Base-by-base conservation (phyloP, 1,140 invertebrate genomes). In the Drosophila pallidifrons region DNA sequence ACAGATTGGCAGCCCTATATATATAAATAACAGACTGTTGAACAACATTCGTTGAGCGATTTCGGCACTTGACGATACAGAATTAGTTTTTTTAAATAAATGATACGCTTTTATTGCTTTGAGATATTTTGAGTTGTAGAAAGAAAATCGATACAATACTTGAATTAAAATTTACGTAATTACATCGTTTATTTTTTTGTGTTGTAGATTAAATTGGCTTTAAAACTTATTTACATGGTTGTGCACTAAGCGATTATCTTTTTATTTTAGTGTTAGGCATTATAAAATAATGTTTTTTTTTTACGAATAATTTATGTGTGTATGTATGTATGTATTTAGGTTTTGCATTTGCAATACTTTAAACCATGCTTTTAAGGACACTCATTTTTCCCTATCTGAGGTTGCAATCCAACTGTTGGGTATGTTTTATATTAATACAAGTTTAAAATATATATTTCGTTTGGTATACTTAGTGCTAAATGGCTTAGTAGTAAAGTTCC, bases 171-270 rank as follows among this genome's bases (percentile, higher is more conserved):
- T 81, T 5, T 78, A 73, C 15, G 72, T 87, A 86, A 86, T 78
- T 88, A 79, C 58, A 87, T 79, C 5, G 35, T 82, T 82, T 87
- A 87, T 60, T 60, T 73, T 73, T 60, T 60, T 73, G 28, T 82
- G 64, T 79, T 70, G 52, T 71, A 69, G 68, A 70, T 57, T 65
- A 86, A 75, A 65, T 45, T 54, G 66, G 66, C 58, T 61, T 87
- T 82, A 88, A 87, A 87, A 87, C 83, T 88, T 87, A 87, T 87
- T 77, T 87, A 87, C 83, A 87, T 75, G 80, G 64, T 82, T 88
- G 83, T 87, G 83, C 80, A 87, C 68, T 79, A 77, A 80, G 83
- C 80, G 73, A 88, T 77, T 73, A 82, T 59, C 43, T 69, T 59
- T 43, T 69, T 61, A 69, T 38, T 64, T 72, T 65, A 41, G 82